Evolutionary conservation across 2,113 vertebrate species (phyloP).

Genomic region (Dendrocopos noguchii): DNA sequence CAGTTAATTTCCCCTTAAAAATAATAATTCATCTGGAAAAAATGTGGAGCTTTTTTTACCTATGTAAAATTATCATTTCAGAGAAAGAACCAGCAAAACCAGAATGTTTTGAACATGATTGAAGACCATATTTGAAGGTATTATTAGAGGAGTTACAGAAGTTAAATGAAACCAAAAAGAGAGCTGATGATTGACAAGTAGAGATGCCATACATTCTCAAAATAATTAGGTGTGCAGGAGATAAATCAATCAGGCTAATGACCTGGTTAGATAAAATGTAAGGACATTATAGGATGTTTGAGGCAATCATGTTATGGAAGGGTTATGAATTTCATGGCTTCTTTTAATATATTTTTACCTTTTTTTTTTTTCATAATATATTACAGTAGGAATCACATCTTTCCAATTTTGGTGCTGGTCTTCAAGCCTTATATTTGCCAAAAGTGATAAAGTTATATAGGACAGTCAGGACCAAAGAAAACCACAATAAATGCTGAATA

Average conservation of each 20-base stretch:
- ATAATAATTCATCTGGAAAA: slow-evolving; percentile 12
- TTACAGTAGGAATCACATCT: background rate
- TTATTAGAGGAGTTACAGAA: slow-evolving; percentile 51
- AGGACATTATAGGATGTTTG: background rate
- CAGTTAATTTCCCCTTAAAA: background rate
- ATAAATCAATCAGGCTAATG: background rate
- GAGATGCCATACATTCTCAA: slow-evolving; percentile 17
- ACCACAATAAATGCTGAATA: background rate
- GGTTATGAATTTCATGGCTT: background rate
- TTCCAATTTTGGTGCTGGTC: background rate
- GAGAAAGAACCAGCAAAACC: slow-evolving; percentile 15
- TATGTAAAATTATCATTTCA: slow-evolving; percentile 55
- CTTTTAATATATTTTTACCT: background rate
- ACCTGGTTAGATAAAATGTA: background rate
- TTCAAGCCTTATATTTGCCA: background rate
- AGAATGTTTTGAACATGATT: slow-evolving; percentile 54
- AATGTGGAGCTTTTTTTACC: background rate
- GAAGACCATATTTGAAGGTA: slow-evolving; percentile 29
- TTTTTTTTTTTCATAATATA: background rate
- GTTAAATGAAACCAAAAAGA: slow-evolving; percentile 48
- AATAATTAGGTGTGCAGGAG: slow-evolving; percentile 34
- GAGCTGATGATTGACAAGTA: slow-evolving; percentile 32
- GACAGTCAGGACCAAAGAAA: background rate
- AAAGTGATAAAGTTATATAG: background rate
- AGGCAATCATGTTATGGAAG: background rate